Evolutionary conservation across 1,140 invertebrate species (phyloP).

Genomic region (Leptinotarsa undecemlineata): DNA sequence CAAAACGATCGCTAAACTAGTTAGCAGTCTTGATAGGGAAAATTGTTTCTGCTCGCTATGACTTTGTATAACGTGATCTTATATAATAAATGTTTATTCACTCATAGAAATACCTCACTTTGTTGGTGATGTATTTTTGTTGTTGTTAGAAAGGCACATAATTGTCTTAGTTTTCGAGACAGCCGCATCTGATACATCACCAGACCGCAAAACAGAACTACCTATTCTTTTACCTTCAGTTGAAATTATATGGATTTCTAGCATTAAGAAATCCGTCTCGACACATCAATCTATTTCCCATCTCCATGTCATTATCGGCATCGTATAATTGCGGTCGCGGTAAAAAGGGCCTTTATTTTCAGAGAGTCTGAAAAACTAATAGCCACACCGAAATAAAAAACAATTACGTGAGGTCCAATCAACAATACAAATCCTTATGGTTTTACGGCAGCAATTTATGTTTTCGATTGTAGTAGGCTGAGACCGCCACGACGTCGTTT

Average conservation of each 20-base stretch:
- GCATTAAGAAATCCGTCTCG: not conserved
- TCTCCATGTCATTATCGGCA: constrained; percentile 7
- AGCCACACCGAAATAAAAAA: constrained; percentile 11
- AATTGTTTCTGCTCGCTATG: too few species aligned
- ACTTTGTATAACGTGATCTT: too few species aligned
- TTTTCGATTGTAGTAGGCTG: not conserved
- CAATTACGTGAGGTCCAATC: constrained; percentile 18
- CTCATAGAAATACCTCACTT: too few species aligned
- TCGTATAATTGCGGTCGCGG: constrained; percentile 15
- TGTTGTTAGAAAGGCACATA: too few species aligned
- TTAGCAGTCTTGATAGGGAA: too few species aligned
- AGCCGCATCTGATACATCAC: too few species aligned
- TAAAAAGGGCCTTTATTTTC: not conserved
- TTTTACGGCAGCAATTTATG: constrained; percentile 15
- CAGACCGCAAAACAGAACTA: too few species aligned
- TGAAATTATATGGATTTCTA: not conserved
- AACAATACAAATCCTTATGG: constrained; percentile 20
- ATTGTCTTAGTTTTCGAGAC: too few species aligned
- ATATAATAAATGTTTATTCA: too few species aligned
- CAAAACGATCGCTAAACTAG: too few species aligned
- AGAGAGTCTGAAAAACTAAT: constrained; percentile 5
- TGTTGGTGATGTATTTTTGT: too few species aligned
- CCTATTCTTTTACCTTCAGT: not conserved
- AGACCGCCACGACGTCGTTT: constrained; percentile 13
- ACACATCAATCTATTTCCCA: constrained; percentile 6